These are phyloP conservation scores for Steinernema carpocapsae DNA, from an alignment of 2,888 invertebrate genomes.

Conservation along the genomic window DNA sequence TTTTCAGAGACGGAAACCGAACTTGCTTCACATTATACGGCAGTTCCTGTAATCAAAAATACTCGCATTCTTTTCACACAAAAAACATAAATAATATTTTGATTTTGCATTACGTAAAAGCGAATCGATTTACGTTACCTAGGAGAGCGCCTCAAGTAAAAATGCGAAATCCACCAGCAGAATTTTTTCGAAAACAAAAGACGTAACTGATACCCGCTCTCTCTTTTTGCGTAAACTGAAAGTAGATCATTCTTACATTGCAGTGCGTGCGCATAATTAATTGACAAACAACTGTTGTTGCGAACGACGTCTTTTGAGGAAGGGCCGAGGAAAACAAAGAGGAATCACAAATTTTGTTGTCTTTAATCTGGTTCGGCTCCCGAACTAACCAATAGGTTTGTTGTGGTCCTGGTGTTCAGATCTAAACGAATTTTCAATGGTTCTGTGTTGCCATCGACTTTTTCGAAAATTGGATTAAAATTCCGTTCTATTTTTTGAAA, in stretches of 20 bases:
- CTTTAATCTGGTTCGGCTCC: constrained; percentile 8
- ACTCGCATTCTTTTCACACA: too few species aligned
- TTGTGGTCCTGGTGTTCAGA: constrained; percentile 18
- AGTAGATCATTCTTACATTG: neutral
- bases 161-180: too few species aligned
- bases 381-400: constrained; percentile 24
- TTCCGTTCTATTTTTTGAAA: constrained; percentile 25
- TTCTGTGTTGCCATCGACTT: constrained; percentile 21
- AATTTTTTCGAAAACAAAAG: too few species aligned
- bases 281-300: constrained; percentile 12
- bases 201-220: too few species aligned
- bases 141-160: too few species aligned
- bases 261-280: constrained; percentile 32
- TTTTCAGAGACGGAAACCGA: too few species aligned
- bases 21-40: too few species aligned
- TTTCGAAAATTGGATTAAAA: constrained; percentile 9
- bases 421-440: constrained; percentile 28
- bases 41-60: too few species aligned
- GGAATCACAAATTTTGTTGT: constrained; percentile 33
- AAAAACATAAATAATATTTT: too few species aligned
- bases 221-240: too few species aligned
- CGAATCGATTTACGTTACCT: too few species aligned
- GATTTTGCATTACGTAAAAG: too few species aligned
- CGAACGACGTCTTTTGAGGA: neutral
- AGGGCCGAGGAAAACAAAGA: constrained; percentile 11